Base-by-base conservation (phyloP, 2,888 invertebrate genomes). In the Ormyrus thymus region DNA sequence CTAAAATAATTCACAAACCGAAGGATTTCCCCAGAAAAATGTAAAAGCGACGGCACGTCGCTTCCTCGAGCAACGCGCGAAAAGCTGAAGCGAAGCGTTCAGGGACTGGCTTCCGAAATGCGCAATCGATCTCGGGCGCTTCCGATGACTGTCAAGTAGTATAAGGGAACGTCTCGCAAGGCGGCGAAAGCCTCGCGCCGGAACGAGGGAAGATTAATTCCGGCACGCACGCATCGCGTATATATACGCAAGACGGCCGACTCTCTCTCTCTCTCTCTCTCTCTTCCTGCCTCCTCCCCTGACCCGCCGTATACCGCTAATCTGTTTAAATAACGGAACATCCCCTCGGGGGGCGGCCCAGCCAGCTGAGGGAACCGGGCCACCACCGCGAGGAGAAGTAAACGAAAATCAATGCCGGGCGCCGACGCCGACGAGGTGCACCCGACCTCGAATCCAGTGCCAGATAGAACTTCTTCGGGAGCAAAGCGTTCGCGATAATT, bases 311-410 rank as follows among this genome's bases (percentile, higher is more conserved):
- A 69, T 87, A 88, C 87, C 87, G 87, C 88, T 90, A 89, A 89
- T 90, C 89, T 89, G 88, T 89, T 88, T 89, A 89, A 88, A 90
- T 88, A 90, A 89, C 88, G 89, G 89, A 89, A 89, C 88, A 88
- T 87, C 87, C 87, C 29, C 87, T 84, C 82, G 82, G 83, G 83
- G 61, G 85, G 82, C 82, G 83, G 61, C 46, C 64, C 65, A 29
- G 50, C 83, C 82, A 82, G 79, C 79, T 77, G 77, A 61, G 82
- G 82, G 83, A 83, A 83, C 80, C 69, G 66, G 64, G 56, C 9
- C 46, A 55, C 9, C 46, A 55, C 8, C 61, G 80, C 82, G 81
- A 84, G 81, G 79, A 82, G 82, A 85, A 85, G 85, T 89, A 88
- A 89, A 89, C 87, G 89, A 89, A 89, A 89, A 89, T 89, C 89